Conservation (phyloP, 2,888 invertebrate species). For the Hyposoter dolosus region DNA sequence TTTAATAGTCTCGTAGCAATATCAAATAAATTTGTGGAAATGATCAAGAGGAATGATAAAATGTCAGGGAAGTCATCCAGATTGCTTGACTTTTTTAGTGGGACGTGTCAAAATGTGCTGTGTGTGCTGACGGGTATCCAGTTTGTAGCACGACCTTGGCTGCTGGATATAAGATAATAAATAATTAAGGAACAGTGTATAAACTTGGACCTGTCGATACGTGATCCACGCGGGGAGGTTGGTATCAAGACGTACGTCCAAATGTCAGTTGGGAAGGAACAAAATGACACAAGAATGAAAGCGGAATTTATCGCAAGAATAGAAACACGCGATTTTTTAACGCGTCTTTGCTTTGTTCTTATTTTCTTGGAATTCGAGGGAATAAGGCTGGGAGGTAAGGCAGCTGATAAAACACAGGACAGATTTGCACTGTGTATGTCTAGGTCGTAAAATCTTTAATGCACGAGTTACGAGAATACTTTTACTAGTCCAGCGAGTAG, state of each 20-base stretch:
- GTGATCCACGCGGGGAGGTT: neutral
- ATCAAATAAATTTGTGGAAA: neutral
- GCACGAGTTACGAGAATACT: constrained; percentile 48
- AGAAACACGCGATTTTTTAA: neutral
- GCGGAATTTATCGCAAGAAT: neutral
- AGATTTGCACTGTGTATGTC: constrained; percentile 24
- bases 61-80: neutral
- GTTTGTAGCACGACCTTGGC: constrained; percentile 3
- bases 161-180: neutral
- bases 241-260: neutral
- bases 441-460: constrained; percentile 51
- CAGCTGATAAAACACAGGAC: constrained; percentile 4
- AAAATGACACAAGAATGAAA: neutral
- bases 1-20: neutral
- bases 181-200: neutral
- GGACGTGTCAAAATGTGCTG: neutral
- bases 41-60: neutral
- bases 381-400: constrained; percentile 43
- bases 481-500: constrained; percentile 10
- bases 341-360: neutral
- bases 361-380: neutral
- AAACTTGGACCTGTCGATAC: constrained; percentile 15
- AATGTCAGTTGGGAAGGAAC: neutral
- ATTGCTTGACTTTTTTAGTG: neutral
- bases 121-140: neutral